A percentile compares a stretch with the other conserved stretches of the same genome.
phyloP scores from a whole-genome alignment of 2,888 invertebrate species.

The Melieria omissa region DNA sequence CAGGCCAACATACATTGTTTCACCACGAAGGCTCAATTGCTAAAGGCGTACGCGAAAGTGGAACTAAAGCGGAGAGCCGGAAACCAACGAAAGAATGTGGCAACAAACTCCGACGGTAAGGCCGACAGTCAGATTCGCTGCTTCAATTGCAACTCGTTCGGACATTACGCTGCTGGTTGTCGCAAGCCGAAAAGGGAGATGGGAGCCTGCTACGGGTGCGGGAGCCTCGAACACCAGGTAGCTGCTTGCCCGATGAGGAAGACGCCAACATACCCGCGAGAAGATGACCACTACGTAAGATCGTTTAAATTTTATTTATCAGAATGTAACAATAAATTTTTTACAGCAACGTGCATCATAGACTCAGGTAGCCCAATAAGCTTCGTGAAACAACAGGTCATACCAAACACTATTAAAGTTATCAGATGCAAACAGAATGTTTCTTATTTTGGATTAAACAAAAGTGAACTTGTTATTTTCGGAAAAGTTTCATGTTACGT shows the following conservation, averaged over 20 bases:
- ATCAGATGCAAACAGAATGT: not conserved
- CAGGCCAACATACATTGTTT: conserved; percentile 30
- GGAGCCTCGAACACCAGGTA: conserved; percentile 16
- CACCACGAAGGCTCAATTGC: conserved; percentile 19
- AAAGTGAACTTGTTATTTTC: conserved; percentile 1
- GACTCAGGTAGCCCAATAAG: not conserved
- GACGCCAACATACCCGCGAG: not conserved
- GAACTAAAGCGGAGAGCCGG: not conserved
- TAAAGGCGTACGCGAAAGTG: conserved; percentile 28
- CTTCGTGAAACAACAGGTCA: not conserved
- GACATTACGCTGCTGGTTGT: conserved; percentile 23
- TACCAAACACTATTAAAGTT: not conserved
- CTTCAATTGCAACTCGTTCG: conserved; percentile 26
- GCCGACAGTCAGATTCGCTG: conserved; percentile 3
- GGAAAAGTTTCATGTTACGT: not conserved
- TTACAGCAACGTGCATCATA: not conserved
- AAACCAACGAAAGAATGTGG: not conserved
- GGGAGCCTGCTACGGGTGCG: conserved; percentile 25
- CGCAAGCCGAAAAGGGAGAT: conserved; percentile 21
- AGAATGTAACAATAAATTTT: not conserved
- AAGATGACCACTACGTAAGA: too few species aligned
- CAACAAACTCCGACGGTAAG: not conserved
- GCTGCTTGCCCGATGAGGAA: conserved; percentile 19
- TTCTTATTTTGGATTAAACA: conserved; percentile 10
- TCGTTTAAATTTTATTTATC: too few species aligned